phyloP scores from a whole-genome alignment of 2,888 invertebrate species.

The Entomobrya proxima region DNA sequence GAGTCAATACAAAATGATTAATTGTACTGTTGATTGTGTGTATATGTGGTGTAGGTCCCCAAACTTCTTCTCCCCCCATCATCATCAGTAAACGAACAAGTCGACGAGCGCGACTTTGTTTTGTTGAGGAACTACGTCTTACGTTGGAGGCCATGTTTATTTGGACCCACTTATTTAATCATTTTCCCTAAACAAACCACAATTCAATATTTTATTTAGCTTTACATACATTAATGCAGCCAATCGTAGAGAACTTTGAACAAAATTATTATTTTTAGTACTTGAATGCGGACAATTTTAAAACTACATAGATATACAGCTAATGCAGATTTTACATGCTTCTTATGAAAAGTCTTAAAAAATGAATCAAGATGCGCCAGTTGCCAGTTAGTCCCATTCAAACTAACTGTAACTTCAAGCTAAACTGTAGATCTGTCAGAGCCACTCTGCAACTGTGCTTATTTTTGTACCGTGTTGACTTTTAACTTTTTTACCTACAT shows the following conservation, averaged over 20 bases:
- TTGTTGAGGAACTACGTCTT: constrained; percentile 48
- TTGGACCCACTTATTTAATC: constrained; percentile 54
- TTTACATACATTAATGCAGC: too few species aligned
- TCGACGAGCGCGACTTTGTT: constrained; percentile 44
- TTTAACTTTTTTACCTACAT: constrained; percentile 36
- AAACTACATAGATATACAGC: neutral
- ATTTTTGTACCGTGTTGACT: constrained; percentile 32
- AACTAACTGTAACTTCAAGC: constrained; percentile 6
- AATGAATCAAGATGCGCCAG: constrained; percentile 26
- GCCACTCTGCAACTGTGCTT: neutral
- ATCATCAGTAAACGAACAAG: neutral
- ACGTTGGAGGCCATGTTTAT: constrained; percentile 48
- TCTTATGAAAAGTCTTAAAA: neutral
- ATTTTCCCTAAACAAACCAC: constrained; percentile 27
- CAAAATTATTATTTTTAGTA: too few species aligned
- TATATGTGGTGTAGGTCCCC: constrained; percentile 28
- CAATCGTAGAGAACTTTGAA: too few species aligned
- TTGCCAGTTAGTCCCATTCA: constrained; percentile 47
- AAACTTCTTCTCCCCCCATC: neutral
- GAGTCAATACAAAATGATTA: neutral
- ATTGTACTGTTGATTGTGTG: neutral
- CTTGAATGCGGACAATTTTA: too few species aligned
- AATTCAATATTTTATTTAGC: too few species aligned
- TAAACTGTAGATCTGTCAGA: neutral
- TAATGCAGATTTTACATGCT: neutral